Base-by-base conservation (phyloP, 2,888 invertebrate genomes). In the Mystacides longicornis region DNA sequence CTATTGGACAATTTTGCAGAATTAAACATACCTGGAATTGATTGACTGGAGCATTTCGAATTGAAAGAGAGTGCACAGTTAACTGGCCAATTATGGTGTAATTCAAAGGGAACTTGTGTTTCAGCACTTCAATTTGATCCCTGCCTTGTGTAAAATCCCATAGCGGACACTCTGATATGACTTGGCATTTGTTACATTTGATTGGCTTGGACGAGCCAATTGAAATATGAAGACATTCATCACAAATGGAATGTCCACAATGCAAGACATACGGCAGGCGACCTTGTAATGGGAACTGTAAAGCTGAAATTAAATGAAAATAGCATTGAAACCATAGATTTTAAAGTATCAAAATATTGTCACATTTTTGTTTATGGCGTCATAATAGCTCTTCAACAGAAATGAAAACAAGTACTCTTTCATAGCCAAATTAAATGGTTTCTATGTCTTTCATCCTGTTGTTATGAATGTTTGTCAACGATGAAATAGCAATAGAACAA, bases 31-130 rank as follows among this genome's bases (percentile, higher is more conserved):
- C n/a, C n/a, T n/a, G n/a, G n/a, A n/a, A n/a, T n/a, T n/a, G n/a
- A n/a, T n/a, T n/a, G n/a, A n/a, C n/a, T n/a, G n/a, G n/a, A n/a
- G n/a, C n/a, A n/a, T 27, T 27, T 27, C 27, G 7, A 5, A 14
- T 4, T 19, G 14, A 3, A n/a, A 27, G n/a, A 42, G 4, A 55
- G 14, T 55, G 21, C 16, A 45, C 51, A 19, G 33, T 31, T 20
- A 51, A 16, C 18, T 21, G 18, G 37, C 77, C 77, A 37, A 76
- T 64, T 67, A 74, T 66, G 49, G 65, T 66, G 43, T 69, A 51
- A 57, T 77, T 73, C 2, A 74, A 65, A 14, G 75, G 75, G 60
- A 58, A 45, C 7, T n/a, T 27, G 5, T 23, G 37, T 27, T 47
- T 37, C 37, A 37, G 3, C 37, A 14, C 16, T 3, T 37, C 37